phyloP scores from a whole-genome alignment of 2,113 vertebrate species.

The Pipra filicauda region DNA sequence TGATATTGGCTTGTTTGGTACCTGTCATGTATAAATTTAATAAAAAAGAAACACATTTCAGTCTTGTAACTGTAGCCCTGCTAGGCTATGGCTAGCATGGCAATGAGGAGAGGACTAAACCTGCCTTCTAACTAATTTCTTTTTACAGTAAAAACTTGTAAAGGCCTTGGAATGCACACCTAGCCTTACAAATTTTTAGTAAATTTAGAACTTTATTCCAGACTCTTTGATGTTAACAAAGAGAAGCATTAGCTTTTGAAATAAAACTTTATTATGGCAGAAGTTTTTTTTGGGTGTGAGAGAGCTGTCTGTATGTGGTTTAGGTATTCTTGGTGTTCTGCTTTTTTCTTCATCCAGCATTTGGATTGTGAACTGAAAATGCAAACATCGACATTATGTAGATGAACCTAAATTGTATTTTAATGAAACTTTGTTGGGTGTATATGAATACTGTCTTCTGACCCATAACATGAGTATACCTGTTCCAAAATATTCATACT shows the following conservation, averaged over 20 bases:
- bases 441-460: not conserved
- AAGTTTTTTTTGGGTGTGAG: not conserved
- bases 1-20: not conserved
- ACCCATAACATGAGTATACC: not conserved
- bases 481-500: not conserved
- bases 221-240: not conserved
- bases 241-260: not conserved
- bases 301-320: not conserved
- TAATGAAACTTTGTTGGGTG: not conserved
- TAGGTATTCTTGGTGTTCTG: not conserved
- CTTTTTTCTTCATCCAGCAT: not conserved
- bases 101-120: not conserved
- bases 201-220: not conserved
- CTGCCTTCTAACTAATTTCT: not conserved
- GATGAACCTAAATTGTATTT: not conserved
- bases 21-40: not conserved
- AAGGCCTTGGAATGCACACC: not conserved
- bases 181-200: not conserved
- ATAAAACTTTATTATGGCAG: not conserved
- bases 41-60: not conserved
- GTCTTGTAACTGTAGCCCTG: not conserved
- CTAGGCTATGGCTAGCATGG: not conserved
- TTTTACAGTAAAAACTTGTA: not conserved
- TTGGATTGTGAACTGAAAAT: not conserved
- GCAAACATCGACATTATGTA: not conserved